Evolutionary conservation across 2,797 vertebrate species (phyloP).

Genomic region (Carduelis carduelis): DNA sequence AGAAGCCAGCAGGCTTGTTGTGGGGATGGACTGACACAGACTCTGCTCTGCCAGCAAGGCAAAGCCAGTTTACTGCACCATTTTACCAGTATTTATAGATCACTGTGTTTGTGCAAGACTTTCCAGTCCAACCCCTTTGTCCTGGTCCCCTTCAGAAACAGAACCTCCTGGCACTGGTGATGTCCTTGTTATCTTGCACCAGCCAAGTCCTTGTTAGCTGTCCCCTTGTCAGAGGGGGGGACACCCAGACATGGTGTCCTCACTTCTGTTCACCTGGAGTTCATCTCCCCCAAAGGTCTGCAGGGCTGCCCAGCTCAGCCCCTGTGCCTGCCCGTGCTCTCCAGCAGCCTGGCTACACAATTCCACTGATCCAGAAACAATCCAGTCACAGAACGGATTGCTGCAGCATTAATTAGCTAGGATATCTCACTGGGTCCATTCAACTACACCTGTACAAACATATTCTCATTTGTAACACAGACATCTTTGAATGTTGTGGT

Average conservation of each 20-base stretch:
- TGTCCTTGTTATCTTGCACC: neutral
- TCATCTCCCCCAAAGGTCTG: neutral
- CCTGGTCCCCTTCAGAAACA: neutral
- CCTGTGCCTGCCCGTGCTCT: neutral
- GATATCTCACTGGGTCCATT: neutral
- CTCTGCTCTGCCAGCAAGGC: neutral
- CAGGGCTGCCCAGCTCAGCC: neutral
- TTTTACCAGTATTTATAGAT: neutral
- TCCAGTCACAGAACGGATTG: neutral
- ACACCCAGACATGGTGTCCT: neutral
- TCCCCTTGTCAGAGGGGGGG: neutral
- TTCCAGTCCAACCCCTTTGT: neutral
- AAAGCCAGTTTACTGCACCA: neutral
- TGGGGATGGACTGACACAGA: neutral
- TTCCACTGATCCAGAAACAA: neutral
- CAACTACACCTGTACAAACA: neutral
- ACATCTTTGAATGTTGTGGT: neutral
- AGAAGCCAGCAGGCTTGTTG: neutral
- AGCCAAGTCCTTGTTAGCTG: neutral
- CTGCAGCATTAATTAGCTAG: neutral
- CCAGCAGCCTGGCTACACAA: neutral
- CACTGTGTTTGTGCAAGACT: neutral
- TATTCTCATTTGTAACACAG: neutral
- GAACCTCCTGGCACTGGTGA: neutral
- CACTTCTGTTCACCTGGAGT: neutral